Conservation (phyloP, 2,888 invertebrate genomes). For the Caenorhabditis sulstoni region DNA sequence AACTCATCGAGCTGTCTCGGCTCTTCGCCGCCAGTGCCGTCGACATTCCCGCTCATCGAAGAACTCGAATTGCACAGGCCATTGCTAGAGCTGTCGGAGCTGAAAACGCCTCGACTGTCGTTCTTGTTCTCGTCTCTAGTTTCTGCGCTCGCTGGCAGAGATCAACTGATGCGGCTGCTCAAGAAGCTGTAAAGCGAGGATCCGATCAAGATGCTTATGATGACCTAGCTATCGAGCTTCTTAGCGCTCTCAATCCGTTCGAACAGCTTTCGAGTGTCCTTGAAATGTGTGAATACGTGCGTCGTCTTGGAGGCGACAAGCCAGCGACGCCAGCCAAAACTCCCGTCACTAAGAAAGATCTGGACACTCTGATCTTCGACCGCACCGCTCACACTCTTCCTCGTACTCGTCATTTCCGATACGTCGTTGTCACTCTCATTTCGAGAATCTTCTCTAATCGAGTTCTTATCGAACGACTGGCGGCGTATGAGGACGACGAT, state of each 20-base stretch:
- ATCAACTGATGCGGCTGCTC: constrained; percentile 62
- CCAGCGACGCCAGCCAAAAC: background rate
- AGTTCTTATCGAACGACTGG: constrained; percentile 85
- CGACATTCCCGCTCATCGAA: constrained; percentile 94
- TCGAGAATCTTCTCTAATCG: constrained; percentile 86
- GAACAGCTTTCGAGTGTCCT: constrained; percentile 70
- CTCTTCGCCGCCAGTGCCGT: constrained; percentile 93
- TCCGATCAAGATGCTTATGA: constrained; percentile 74
- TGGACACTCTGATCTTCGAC: constrained; percentile 56
- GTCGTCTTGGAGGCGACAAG: constrained; percentile 73
- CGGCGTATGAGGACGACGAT: constrained; percentile 67
- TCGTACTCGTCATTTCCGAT: constrained; percentile 90
- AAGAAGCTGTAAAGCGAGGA: constrained; percentile 43
- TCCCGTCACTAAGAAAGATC: constrained; percentile 26
- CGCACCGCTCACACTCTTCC: constrained; percentile 86
- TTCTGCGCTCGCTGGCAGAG: constrained; percentile 80
- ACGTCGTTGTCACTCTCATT: constrained; percentile 87
- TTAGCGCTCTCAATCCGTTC: constrained; percentile 67
- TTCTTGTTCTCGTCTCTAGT: constrained; percentile 81
- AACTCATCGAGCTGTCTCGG: constrained; percentile 84
- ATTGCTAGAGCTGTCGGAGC: constrained; percentile 71
- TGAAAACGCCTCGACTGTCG: constrained; percentile 82
- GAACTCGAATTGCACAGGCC: constrained; percentile 82
- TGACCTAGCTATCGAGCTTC: constrained; percentile 73
- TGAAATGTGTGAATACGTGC: constrained; percentile 71